These are phyloP conservation scores for Apodemus agrarius DNA, from an alignment of 2,797 vertebrate genomes.

Conservation along the genomic window DNA sequence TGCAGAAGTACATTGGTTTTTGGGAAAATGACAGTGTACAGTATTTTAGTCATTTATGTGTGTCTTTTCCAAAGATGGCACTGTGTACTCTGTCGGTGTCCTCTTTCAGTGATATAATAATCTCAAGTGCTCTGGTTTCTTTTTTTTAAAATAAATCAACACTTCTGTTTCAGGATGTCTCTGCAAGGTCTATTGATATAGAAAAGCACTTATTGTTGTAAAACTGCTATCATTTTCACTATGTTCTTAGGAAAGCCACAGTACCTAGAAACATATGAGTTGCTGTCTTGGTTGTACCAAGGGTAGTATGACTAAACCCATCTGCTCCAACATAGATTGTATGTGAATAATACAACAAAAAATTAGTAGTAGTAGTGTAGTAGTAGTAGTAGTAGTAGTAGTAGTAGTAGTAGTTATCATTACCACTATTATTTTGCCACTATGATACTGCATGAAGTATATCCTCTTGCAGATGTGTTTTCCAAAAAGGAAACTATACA, in stretches of 20 bases:
- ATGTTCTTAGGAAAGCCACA: background rate
- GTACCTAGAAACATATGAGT: background rate
- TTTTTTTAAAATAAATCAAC: background rate
- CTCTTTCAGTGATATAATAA: background rate
- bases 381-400: too few species aligned
- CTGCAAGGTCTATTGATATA: background rate
- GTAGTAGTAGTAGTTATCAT: too few species aligned
- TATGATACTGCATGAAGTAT: background rate
- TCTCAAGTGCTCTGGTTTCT: background rate
- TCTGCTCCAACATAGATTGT: background rate
- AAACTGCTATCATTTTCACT: background rate
- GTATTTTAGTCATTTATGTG: background rate
- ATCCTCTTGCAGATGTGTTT: background rate
- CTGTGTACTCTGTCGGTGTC: background rate
- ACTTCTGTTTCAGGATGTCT: background rate
- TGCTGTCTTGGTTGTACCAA: background rate
- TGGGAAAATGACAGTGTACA: background rate
- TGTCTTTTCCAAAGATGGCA: background rate
- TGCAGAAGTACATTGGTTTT: background rate
- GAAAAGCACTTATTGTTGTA: background rate
- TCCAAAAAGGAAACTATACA: background rate
- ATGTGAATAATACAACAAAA: background rate
- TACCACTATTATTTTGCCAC: background rate
- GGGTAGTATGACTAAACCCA: background rate
- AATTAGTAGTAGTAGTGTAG: too few species aligned